Percentiles rank a stretch among this genome's conserved stretches.
Conservation (phyloP, 1,140 invertebrate species). For the Diorhabda elongata region DNA sequence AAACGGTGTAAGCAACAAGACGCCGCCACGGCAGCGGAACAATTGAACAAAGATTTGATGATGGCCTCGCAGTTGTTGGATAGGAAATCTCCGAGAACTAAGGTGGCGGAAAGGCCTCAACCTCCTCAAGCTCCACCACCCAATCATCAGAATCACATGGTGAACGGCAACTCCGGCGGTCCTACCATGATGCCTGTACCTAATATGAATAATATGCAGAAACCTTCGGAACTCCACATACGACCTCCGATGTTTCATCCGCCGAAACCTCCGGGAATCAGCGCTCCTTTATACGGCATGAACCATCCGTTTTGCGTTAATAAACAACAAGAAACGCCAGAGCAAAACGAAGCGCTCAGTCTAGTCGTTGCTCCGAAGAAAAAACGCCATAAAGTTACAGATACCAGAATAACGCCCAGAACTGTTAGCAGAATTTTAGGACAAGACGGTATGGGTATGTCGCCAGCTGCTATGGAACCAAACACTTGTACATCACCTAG, state of each 20-base stretch:
- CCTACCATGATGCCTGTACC: conserved; percentile 41
- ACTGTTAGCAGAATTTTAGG: conserved; percentile 82
- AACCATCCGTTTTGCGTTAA: conserved; percentile 66
- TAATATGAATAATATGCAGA: conserved; percentile 53
- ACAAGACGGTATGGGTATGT: conserved; percentile 69
- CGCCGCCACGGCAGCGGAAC: conserved; percentile 69
- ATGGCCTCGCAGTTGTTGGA: conserved; percentile 73
- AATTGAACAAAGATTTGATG: conserved; percentile 76
- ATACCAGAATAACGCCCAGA: conserved; percentile 88
- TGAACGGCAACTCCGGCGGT: conserved; percentile 41
- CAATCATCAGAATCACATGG: conserved; percentile 41
- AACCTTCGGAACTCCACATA: conserved; percentile 63
- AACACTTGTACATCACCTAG: conserved; percentile 59
- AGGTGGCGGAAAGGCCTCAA: conserved; percentile 66
- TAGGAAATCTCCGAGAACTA: conserved; percentile 74
- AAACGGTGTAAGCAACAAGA: conserved; percentile 73
- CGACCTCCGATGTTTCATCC: conserved; percentile 70
- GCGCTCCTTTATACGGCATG: conserved; percentile 59
- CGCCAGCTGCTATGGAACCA: conserved; percentile 51
- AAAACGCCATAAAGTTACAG: conserved; percentile 95
- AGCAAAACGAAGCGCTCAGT: conserved; percentile 91
- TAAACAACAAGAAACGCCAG: conserved; percentile 66
- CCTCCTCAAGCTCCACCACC: conserved; percentile 48
- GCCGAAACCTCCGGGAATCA: conserved; percentile 68
- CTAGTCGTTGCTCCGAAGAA: conserved; percentile 92